Base-by-base conservation (phyloP, 2,113 vertebrate genomes). In the Alosa alosa region DNA sequence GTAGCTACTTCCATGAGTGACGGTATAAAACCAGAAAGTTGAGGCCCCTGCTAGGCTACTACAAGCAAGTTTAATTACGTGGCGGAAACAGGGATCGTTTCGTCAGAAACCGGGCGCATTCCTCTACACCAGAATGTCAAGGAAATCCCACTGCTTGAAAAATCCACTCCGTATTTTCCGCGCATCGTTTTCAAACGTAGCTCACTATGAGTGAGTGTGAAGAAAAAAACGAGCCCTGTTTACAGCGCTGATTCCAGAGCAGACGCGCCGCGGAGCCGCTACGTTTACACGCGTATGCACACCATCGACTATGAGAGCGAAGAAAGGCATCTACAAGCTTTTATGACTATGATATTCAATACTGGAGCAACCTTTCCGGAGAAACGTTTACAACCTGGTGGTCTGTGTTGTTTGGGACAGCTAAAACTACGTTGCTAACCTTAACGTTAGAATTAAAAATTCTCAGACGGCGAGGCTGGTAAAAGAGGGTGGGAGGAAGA, bases 171-270 rank as follows among this genome's bases (percentile, higher is more conserved):
- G 50, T 84, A 52, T 22, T 94, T 94, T 93, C 84, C 57, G 18
- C 84, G 81, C n/a, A 75, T 83, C 92, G 87, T 83, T 36, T 52
- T 88, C 85, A 88, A 92, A 88, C 88, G 85, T 90, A 93, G 90
- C 81, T 85, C 87, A 86, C 87, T 84, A 85, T 52, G 88, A 36
- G 88, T 87, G 84, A 82, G 72, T 47, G 85, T 44, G 87, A 11
- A 64, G 85, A 84, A 87, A 88, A 90, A 87, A 90, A 89, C 89
- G 90, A 94, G 91, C 92, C 92, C 94, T 95, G 95, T 95, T 95
- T 95, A 95, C 94, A 93, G 93, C 91, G 92, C 89, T 88, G 85
- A 84, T 87, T 60, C 83, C 86, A 85, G 68, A 85, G 41, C 87
- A 87, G 86, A 81, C 84, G 87, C 83, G 82, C 83, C 81, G 78